Base-by-base conservation (phyloP, 1,140 invertebrate species). In the Rhagoletis zephyria region DNA sequence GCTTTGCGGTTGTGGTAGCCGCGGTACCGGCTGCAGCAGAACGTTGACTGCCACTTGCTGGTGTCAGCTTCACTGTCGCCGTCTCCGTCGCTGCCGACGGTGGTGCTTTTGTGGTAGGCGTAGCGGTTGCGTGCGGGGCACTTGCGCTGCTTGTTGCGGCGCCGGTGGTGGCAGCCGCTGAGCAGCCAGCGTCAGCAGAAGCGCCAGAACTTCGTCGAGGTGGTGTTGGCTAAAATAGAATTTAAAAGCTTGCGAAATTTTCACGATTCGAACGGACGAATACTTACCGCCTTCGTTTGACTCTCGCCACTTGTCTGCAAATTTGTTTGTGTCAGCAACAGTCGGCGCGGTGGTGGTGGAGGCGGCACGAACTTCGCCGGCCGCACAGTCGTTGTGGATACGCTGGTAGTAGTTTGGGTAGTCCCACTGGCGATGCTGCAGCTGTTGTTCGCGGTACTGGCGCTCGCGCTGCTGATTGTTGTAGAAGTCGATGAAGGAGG, bases 141-240 rank as follows among this genome's bases (percentile, higher is more conserved):
- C 12, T 87, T 77, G 67, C 65, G 51, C 42, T 81, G 81, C 12
- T 40, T 61, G 77, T 86, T 63, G 87, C 60, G 61, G 6, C 70
- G 60, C 70, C 91, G 91, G 77, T 91, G 87, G 6, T 90, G 89
- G 63, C 91, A 93, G 48, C 92, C 92, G 89, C 92, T 89, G 89
- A 93, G 86, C 16, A 93, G 90, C 91, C 90, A 92, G 77, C 92
- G 92, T 93, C 92, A 93, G 92, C 92, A 93, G 81, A 91, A 92
- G 88, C 91, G 90, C 92, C 92, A 93, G 90, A 93, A 90, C 89
- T 92, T 93, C 42, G 90, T 90, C 6, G 92, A 90, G 88, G 91
- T 90, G 65, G 89, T 88, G 88, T 88, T 89, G 90, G 61, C 3
- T 12, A 51, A 63, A 3, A 12, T 12, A 59, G n/a, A 63, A 6